These are phyloP conservation scores for Acanthosepion pharaonis DNA, from an alignment of 2,888 invertebrate species.

Conservation along the genomic window DNA sequence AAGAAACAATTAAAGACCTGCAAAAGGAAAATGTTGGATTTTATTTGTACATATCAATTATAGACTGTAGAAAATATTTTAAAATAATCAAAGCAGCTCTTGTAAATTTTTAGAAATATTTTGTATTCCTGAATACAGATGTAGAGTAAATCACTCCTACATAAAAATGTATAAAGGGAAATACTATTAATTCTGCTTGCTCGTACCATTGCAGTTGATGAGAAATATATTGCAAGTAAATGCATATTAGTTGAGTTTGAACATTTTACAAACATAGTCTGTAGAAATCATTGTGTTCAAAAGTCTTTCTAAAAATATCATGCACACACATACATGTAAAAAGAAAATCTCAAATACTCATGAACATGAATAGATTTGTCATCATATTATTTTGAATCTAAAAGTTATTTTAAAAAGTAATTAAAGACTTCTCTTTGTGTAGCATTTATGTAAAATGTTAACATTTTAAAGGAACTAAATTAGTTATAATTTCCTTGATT, in stretches of 20 bases:
- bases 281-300: slow-evolving; percentile 33
- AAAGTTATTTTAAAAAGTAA: slow-evolving; percentile 33
- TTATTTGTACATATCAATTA: slow-evolving; percentile 22
- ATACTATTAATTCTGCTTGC: slow-evolving; percentile 43
- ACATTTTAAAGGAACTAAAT: neutral
- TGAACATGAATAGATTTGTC: neutral
- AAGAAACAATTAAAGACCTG: neutral
- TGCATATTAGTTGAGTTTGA: slow-evolving; percentile 5
- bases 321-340: neutral
- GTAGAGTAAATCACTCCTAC: neutral
- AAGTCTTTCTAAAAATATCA: neutral
- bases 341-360: neutral
- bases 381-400: neutral
- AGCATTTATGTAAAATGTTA: neutral
- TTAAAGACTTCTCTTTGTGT: neutral
- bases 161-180: neutral
- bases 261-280: neutral
- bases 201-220: slow-evolving; percentile 33
- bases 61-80: neutral
- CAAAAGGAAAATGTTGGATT: neutral
- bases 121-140: neutral
- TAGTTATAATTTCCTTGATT: neutral
- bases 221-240: slow-evolving; percentile 24
- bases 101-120: neutral
- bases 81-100: slow-evolving; percentile 8